These are phyloP conservation scores for Camelus bactrianus DNA, from an alignment of 2,113 vertebrate species.

Conservation along the genomic window DNA sequence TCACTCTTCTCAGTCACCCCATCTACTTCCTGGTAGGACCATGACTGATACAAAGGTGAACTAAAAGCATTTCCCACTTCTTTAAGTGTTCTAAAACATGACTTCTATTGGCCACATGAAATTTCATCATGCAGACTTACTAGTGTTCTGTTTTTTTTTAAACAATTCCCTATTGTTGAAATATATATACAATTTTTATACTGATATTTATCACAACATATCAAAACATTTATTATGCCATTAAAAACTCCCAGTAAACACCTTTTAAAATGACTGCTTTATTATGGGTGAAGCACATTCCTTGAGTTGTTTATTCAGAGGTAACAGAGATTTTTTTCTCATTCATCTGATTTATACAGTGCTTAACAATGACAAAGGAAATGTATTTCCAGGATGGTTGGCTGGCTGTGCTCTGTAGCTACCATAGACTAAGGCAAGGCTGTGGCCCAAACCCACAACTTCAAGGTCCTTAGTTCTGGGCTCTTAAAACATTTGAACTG, in stretches of 20 bases:
- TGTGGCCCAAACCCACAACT: background rate
- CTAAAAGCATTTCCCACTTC: background rate
- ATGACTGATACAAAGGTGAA: background rate
- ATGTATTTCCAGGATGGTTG: conserved; percentile 15
- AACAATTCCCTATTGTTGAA: background rate
- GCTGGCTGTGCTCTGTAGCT: background rate
- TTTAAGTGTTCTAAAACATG: background rate
- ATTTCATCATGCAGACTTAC: background rate
- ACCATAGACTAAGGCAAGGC: background rate
- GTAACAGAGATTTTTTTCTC: background rate
- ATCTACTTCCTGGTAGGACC: background rate
- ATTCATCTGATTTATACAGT: background rate
- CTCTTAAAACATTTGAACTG: background rate
- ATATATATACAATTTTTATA: background rate
- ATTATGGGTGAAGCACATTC: background rate
- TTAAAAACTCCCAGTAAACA: conserved; percentile 23
- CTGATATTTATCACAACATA: background rate
- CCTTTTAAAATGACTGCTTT: background rate
- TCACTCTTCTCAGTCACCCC: background rate
- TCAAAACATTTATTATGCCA: conserved; percentile 12
- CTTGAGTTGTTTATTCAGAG: conserved; percentile 25
- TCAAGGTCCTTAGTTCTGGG: background rate
- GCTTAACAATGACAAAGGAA: background rate
- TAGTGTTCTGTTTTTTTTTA: background rate
- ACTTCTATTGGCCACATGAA: background rate